Conservation (phyloP, 2,888 invertebrate species). For the Alentia gelatinosa region DNA sequence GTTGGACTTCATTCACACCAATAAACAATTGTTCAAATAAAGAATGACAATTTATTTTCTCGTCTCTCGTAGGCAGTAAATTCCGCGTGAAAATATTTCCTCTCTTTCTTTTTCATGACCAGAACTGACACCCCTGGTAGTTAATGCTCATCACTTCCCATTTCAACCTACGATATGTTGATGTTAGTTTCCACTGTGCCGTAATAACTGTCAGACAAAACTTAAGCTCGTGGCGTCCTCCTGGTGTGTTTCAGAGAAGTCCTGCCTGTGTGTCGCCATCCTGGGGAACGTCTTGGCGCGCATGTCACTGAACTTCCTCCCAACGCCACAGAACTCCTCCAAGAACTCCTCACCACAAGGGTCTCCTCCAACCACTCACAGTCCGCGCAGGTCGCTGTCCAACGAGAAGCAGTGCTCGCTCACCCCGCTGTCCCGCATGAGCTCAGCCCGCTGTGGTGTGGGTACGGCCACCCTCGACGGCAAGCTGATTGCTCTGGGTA, state of each 20-base stretch:
- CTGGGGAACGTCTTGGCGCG: slow-evolving; percentile 85
- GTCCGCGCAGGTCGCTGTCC: slow-evolving; percentile 71
- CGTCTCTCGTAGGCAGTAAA: no score
- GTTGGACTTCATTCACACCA: no score
- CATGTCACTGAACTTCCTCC: slow-evolving; percentile 82
- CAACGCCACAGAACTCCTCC: slow-evolving; percentile 52
- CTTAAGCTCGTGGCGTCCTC: no score
- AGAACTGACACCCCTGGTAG: no score
- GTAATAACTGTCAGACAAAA: no score
- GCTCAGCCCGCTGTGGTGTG: slow-evolving; percentile 87
- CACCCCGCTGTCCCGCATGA: slow-evolving; percentile 81
- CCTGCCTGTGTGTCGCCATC: slow-evolving; percentile 84
- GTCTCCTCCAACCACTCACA: slow-evolving; percentile 63
- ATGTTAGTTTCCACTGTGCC: no score
- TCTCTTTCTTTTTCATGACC: no score
- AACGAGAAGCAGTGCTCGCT: slow-evolving; percentile 32
- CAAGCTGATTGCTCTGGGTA: slow-evolving; percentile 89
- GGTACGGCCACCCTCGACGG: slow-evolving; percentile 88
- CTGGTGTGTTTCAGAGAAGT: slow-evolving; percentile 71
- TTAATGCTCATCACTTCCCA: background rate
- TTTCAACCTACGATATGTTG: no score
- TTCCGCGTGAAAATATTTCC: no score
- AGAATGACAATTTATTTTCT: no score
- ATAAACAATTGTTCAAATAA: no score
- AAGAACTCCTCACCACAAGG: slow-evolving; percentile 70